Conservation (phyloP, 2,888 invertebrate species). For the Scaptomyza caliginosa region DNA sequence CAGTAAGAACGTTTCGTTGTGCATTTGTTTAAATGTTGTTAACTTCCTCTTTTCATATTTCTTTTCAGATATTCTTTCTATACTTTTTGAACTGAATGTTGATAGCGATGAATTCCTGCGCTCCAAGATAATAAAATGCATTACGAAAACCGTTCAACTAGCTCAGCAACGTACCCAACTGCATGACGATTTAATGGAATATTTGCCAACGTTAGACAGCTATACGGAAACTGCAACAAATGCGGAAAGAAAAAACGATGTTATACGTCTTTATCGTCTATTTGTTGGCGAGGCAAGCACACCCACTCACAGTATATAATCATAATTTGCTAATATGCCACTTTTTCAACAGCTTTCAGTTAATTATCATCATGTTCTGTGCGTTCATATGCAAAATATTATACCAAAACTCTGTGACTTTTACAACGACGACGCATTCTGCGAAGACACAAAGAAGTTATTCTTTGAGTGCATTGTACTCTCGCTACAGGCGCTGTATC, state of each 20-base stretch:
- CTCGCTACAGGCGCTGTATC: constrained; percentile 75
- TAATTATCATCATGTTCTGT: constrained; percentile 76
- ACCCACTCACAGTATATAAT: neutral
- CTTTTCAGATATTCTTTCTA: constrained; percentile 73
- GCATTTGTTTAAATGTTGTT: neutral
- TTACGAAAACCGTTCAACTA: constrained; percentile 76
- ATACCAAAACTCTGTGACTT: constrained; percentile 74
- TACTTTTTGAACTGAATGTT: constrained; percentile 75
- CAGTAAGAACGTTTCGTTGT: constrained; percentile 58
- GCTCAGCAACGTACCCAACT: constrained; percentile 74
- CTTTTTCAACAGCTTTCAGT: constrained; percentile 62
- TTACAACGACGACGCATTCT: constrained; percentile 71
- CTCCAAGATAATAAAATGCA: constrained; percentile 69
- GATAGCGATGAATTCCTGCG: constrained; percentile 58
- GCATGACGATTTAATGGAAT: constrained; percentile 74
- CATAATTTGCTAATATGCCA: neutral
- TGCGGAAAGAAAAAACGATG: constrained; percentile 66
- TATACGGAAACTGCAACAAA: constrained; percentile 54
- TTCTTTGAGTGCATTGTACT: constrained; percentile 68
- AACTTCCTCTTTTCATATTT: neutral
- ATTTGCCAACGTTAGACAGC: constrained; percentile 67
- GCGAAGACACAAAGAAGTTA: constrained; percentile 69
- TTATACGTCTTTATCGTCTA: constrained; percentile 74
- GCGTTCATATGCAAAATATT: constrained; percentile 71
- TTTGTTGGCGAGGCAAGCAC: constrained; percentile 69